A percentile compares a stretch with the other conserved stretches of the same genome.
These are phyloP conservation scores for Actenoides lindsayi DNA, from an alignment of 2,113 vertebrate species.

Conservation along the genomic window DNA sequence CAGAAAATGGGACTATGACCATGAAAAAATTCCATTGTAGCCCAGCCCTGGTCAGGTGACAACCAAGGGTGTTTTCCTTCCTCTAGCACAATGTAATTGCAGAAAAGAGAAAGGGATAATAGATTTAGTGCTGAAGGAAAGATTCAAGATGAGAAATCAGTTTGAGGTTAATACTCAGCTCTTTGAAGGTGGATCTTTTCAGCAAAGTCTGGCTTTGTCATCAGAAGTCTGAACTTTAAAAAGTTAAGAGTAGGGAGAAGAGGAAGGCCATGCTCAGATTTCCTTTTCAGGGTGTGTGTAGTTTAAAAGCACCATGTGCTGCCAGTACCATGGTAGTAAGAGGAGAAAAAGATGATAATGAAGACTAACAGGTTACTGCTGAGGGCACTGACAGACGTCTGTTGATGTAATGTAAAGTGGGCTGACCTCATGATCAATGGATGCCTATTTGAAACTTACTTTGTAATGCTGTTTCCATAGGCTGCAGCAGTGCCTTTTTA, in stretches of 20 bases:
- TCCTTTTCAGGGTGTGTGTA: background rate
- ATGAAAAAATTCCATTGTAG: constrained; percentile 3
- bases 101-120: background rate
- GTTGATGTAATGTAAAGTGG: background rate
- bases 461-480: background rate
- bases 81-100: background rate
- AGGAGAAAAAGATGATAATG: background rate
- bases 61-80: background rate
- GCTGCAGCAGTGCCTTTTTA: background rate
- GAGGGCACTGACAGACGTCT: background rate
- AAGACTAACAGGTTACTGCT: background rate
- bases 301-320: background rate
- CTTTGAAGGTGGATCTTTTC: constrained; percentile 21
- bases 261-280: constrained; percentile 21
- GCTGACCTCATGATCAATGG: background rate
- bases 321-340: background rate
- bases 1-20: constrained; percentile 21
- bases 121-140: background rate
- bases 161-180: background rate
- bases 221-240: background rate
- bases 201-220: constrained; percentile 13
- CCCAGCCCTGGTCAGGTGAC: constrained; percentile 13
- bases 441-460: background rate
- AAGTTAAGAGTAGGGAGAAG: background rate
- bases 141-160: constrained; percentile 41